These are phyloP conservation scores for Ellobium chinense DNA, from an alignment of 2,888 invertebrate genomes.

Conservation along the genomic window DNA sequence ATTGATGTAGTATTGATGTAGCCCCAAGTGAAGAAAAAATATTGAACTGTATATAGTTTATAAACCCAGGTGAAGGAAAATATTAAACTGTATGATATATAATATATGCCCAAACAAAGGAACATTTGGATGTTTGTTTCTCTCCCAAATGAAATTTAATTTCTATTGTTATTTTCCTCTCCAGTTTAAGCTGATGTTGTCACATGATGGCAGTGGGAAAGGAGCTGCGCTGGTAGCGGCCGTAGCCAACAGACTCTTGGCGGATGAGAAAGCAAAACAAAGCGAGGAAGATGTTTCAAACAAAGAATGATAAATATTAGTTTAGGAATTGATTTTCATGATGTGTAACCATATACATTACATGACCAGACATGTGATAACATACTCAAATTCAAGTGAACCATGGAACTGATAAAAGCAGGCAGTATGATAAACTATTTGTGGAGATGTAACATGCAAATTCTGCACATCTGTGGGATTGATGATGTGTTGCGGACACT, in stretches of 20 bases:
- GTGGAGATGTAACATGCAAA: too few relatives aligned
- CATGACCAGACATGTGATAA: not conserved
- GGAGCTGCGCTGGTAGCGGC: constrained; percentile 80
- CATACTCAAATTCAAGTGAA: not conserved
- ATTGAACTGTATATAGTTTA: too few relatives aligned
- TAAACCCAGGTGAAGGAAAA: too few relatives aligned
- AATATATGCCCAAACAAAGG: too few relatives aligned
- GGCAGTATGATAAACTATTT: not conserved
- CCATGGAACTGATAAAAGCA: not conserved
- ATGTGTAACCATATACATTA: not conserved
- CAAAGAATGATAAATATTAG: not conserved
- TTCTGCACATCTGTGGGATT: too few relatives aligned
- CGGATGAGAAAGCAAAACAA: not conserved
- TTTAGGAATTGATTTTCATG: too few relatives aligned
- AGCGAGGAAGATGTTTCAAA: not conserved
- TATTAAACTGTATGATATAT: too few relatives aligned
- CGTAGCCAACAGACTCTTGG: constrained; percentile 56
- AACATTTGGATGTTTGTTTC: too few relatives aligned
- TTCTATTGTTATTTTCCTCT: not conserved
- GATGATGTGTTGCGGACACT: too few relatives aligned
- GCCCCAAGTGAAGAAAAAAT: too few relatives aligned
- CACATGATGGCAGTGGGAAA: constrained; percentile 79
- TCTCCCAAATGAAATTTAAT: too few relatives aligned
- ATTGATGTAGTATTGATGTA: too few relatives aligned
- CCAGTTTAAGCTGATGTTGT: constrained; percentile 75